Base-by-base conservation (phyloP, 2,113 vertebrate genomes). In the Globicephala melas region DNA sequence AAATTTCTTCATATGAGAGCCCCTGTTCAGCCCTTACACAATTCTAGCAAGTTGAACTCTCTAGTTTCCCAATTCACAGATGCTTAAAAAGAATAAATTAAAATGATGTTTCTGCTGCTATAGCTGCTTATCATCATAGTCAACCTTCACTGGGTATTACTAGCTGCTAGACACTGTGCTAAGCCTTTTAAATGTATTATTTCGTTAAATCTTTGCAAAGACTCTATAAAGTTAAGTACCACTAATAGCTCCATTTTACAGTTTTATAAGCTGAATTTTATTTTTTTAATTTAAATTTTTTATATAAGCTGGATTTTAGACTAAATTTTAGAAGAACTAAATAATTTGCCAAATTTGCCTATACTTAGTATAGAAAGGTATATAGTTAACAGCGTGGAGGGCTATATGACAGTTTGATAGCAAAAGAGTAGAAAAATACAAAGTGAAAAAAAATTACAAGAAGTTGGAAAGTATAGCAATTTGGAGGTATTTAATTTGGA, bases 181-280 rank as follows among this genome's bases (percentile, higher is more conserved):
- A 85, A 89, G 10, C 17, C 12, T 96, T 91, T 93, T 82, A 55
- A 7, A 89, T 47, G 67, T 26, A 86, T 94, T 94, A 77, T 94
- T 86, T 93, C 44, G 77, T n/a, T 85, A 68, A 65, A 73, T 89
- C n/a, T 95, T 91, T 79, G n/a, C 53, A 79, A 47, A 11, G 81
- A 58, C 4, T 25, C 17, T 70, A 10, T 38, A 82, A 89, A 85
- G n/a, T 67, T 91, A 87, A 91, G 13, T 82, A 86, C 18, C 53
- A 36, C 77, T 82, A 86, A 77, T 71, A 63, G 53, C 4, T 92
- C 31, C 68, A 82, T 79, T 96, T 95, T 91, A 85, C 33, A 94
- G 88, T 79, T 92, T 76, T 74, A 95, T 77, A 89, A 96, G 89
- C 79, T 85, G 77, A 95, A 23, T 50, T 65, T 70, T 86, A 84